A percentile compares a stretch with the other conserved stretches of the same genome.
phyloP scores from a whole-genome alignment of 2,113 vertebrate species.

The Neofelis nebulosa region DNA sequence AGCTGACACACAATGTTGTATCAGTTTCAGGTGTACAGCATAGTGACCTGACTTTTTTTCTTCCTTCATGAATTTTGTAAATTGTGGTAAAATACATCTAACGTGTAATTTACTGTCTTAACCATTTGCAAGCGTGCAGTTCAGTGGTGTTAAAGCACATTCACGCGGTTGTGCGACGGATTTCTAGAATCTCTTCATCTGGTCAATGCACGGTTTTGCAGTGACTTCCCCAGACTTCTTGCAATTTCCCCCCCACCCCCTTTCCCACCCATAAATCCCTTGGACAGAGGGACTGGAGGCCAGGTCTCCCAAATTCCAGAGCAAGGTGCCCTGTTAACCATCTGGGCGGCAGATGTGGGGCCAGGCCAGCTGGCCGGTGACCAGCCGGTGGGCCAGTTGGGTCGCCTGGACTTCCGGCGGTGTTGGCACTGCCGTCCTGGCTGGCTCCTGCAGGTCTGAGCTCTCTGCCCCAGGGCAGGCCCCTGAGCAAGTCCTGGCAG shows the following conservation, averaged over 20 bases:
- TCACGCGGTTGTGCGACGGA: accelerated
- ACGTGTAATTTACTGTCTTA: background rate
- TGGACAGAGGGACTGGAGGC: background rate
- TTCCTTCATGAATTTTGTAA: background rate
- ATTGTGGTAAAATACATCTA: background rate
- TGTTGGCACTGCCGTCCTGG: background rate
- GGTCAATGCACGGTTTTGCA: background rate
- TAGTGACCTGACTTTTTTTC: background rate
- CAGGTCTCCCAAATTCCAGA: background rate
- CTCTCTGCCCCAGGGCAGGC: background rate
- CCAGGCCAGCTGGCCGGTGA: background rate
- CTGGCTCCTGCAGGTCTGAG: slow-evolving; percentile 51
- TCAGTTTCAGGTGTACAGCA: background rate
- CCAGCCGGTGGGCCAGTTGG: background rate
- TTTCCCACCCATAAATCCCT: background rate
- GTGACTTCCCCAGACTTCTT: background rate
- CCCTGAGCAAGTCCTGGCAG: slow-evolving; percentile 62
- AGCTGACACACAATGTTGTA: background rate
- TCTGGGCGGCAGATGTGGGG: background rate
- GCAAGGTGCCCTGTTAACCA: background rate
- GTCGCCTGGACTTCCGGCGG: background rate
- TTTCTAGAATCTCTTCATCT: background rate
- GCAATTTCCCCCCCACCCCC: background rate
- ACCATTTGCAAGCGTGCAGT: background rate
- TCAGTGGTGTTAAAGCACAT: background rate